Percentiles rank a stretch among this genome's conserved stretches.
phyloP scores from a whole-genome alignment of 2,888 invertebrate genomes.

The Drosophila vallismaia region DNA sequence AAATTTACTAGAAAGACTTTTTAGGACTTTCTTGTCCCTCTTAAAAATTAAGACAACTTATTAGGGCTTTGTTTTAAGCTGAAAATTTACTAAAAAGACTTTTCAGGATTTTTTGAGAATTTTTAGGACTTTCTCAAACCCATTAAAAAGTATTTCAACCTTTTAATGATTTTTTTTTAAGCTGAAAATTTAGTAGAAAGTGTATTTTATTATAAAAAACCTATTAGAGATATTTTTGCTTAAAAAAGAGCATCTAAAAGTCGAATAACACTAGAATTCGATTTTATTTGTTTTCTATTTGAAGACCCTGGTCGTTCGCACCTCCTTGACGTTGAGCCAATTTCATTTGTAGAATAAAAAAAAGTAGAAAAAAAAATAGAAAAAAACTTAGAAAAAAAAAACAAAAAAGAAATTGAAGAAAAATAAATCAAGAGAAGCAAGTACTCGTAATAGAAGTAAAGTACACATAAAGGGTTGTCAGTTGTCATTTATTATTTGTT shows the following conservation, averaged over 20 bases:
- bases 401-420: constrained; percentile 23
- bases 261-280: background rate
- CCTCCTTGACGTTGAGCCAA: constrained; percentile 32
- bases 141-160: too few species aligned
- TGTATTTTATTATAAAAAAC: too few species aligned
- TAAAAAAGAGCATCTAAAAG: background rate
- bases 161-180: too few species aligned
- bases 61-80: too few species aligned
- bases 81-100: too few species aligned
- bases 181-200: too few species aligned
- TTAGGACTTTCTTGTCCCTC: too few species aligned
- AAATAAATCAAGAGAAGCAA: constrained; percentile 1
- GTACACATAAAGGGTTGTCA: constrained; percentile 40
- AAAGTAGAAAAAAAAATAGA: constrained; percentile 4
- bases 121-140: too few species aligned
- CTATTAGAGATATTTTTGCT: background rate
- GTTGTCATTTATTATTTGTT: constrained; percentile 4
- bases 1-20: too few species aligned
- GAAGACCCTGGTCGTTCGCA: constrained; percentile 9
- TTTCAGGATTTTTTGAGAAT: too few species aligned
- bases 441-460: constrained; percentile 10
- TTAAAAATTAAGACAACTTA: too few species aligned
- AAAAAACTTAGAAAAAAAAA: constrained; percentile 26
- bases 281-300: constrained; percentile 31
- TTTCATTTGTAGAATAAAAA: constrained; percentile 24